Percentiles rank a stretch among this genome's conserved stretches.
Evolutionary conservation across 2,113 vertebrate genomes (phyloP).

Genomic region (Brachirus orientalis): DNA sequence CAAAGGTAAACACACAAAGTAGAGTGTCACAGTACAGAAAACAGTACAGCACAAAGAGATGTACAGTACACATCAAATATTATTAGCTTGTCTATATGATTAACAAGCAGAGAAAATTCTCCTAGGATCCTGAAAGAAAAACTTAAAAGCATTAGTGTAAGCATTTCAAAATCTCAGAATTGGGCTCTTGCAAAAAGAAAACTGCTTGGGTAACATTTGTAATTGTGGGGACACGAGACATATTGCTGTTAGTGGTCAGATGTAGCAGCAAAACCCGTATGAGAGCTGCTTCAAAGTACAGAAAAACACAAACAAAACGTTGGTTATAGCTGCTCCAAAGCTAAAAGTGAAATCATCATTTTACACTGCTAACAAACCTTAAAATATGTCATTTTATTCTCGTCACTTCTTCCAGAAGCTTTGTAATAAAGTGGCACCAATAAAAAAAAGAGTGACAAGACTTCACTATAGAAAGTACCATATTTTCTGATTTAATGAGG

Average conservation of each 20-base stretch:
- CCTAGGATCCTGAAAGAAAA: conserved; percentile 59
- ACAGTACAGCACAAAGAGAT: background rate
- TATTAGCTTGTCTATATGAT: background rate
- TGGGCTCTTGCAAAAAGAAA: conserved; percentile 6
- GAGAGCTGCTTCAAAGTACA: conserved; percentile 56
- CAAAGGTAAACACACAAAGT: conserved; percentile 10
- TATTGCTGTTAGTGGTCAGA: conserved; percentile 65
- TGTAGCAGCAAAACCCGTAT: conserved; percentile 23
- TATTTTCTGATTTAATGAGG: no score
- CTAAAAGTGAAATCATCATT: no score
- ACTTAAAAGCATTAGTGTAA: conserved; percentile 41
- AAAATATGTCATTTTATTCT: no score
- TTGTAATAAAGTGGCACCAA: no score
- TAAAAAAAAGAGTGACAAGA: no score
- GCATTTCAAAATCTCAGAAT: conserved; percentile 21
- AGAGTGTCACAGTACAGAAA: background rate
- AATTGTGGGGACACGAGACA: background rate
- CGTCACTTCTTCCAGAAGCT: no score
- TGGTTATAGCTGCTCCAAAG: background rate
- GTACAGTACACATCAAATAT: conserved; percentile 1
- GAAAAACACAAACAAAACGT: conserved; percentile 12
- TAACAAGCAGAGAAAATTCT: conserved; percentile 40
- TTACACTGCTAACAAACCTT: no score
- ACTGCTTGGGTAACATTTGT: background rate
- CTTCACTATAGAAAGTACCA: no score